phyloP scores from a whole-genome alignment of 2,888 invertebrate species.

The Lissonota sp. region DNA sequence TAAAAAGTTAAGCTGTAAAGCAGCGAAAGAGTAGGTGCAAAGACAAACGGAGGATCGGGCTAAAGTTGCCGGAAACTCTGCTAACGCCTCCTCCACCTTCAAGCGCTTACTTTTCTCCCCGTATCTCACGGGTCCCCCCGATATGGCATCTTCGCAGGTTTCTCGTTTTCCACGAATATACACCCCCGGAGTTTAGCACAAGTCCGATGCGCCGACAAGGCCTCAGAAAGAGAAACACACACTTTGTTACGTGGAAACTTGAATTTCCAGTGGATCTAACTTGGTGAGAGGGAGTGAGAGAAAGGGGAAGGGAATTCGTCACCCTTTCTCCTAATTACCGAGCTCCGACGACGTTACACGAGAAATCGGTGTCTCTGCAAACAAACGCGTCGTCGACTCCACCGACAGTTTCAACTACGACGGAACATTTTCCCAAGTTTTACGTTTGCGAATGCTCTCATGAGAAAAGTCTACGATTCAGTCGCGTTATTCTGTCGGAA shows the following conservation, averaged over 20 bases:
- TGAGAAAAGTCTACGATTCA: too few species aligned
- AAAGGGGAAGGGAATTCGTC: constrained; percentile 15
- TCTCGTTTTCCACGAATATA: constrained; percentile 35
- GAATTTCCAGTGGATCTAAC: constrained; percentile 71
- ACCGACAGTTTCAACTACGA: neutral
- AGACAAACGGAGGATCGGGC: constrained; percentile 67
- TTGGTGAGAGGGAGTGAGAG: too few species aligned
- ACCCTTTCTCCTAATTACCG: constrained; percentile 76
- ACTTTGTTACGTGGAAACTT: constrained; percentile 67
- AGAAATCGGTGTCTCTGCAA: neutral
- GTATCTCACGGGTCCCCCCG: constrained; percentile 26
- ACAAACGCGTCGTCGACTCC: constrained; percentile 7
- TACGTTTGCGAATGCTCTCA: too few species aligned
- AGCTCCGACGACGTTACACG: constrained; percentile 63
- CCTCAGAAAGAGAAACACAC: constrained; percentile 26
- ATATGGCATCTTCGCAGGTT: constrained; percentile 41
- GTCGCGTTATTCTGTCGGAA: too few species aligned
- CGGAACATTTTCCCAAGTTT: too few species aligned
- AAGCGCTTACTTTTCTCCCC: constrained; percentile 3
- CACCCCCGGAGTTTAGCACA: constrained; percentile 14
- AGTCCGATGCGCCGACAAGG: constrained; percentile 17
- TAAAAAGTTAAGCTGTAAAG: constrained; percentile 78
- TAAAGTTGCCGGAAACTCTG: constrained; percentile 59
- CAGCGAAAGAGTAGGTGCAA: constrained; percentile 71
- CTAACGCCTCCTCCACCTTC: constrained; percentile 21